Base-by-base conservation (phyloP, 2,888 invertebrate genomes). In the Ischnura elegans region DNA sequence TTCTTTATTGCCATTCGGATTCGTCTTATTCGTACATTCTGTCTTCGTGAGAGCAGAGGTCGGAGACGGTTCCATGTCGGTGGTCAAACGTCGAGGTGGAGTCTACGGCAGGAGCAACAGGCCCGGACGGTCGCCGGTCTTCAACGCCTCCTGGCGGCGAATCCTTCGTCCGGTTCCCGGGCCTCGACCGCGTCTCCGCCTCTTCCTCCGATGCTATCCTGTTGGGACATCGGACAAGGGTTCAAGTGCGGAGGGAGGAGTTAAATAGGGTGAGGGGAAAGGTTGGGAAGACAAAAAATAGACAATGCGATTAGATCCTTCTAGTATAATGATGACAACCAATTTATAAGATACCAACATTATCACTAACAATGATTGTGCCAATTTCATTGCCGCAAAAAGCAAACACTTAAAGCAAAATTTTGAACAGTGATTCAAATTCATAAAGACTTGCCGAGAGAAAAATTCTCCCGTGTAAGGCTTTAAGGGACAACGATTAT, bases 171-270 rank as follows among this genome's bases (percentile, higher is more conserved):
- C n/a, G 0, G 36, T 13, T 8, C 76, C 76, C 16, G 36, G 10
- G 8, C 76, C 29, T 8, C 76, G 76, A 13, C 76, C 36, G 36
- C 76, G 29, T 36, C 36, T 66, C 66, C 29, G 29, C 76, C 61
- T 61, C 66, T 13, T 76, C 76, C 61, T 61, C 61, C 76, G 8
- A 76, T 76, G 76, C 76, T 76, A 76, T 76, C 76, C 76, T 76
- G 61, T n/a, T n/a, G n/a, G n/a, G n/a, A 25, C 6, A n/a, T 25
- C 29, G 76, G 36, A 25, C 8, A 13, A 36, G 29, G 76, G 36
- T 29, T 76, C 25, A 3, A 25, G 29, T 8, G 61, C 61, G 36
- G 36, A 16, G 76, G n/a, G 16, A 36, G 76, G 61, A 16, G n/a
- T 76, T 36, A 36, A 61, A 61, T 25, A 2, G n/a, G 61, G 61